Percentiles rank a stretch among this genome's conserved stretches.
Conservation (phyloP, 1,140 invertebrate genomes). For the Macrotrachela quadricornifera region DNA sequence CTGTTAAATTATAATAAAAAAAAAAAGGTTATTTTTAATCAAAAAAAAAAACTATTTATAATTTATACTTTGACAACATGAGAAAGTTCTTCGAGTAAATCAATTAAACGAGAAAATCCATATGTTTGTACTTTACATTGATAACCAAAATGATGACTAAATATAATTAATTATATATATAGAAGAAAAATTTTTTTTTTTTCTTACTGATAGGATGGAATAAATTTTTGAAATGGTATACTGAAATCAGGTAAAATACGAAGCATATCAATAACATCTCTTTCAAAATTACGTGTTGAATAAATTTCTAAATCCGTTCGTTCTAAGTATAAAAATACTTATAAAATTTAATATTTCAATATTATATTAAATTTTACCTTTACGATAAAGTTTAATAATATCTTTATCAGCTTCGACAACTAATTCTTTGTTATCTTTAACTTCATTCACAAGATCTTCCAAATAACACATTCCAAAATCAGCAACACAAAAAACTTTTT, state of each 20-base stretch:
- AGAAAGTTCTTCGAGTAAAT: slow-evolving; percentile 46
- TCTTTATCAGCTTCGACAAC: no score
- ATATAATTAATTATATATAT: no score
- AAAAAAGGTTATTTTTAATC: no score
- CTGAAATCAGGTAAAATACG: slow-evolving; percentile 58
- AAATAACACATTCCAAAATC: slow-evolving; percentile 59
- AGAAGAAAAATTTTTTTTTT: no score
- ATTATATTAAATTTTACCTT: no score
- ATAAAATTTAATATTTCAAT: no score
- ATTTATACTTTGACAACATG: slow-evolving; percentile 57
- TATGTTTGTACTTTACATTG: slow-evolving; percentile 35
- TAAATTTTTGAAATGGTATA: slow-evolving; percentile 63
- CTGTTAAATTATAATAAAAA: no score
- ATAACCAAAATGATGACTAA: slow-evolving; percentile 31
- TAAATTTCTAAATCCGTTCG: no score
- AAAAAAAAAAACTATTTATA: no score
- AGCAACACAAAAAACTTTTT: slow-evolving; percentile 45
- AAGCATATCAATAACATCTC: slow-evolving; percentile 58
- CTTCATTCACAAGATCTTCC: slow-evolving; percentile 48
- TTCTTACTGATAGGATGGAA: slow-evolving; percentile 30
- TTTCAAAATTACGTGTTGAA: slow-evolving; percentile 15
- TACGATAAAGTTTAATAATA: no score
- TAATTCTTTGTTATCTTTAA: slow-evolving; percentile 35
- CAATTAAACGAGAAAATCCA: slow-evolving; percentile 34
- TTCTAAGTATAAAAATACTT: no score